A percentile compares a stretch with the other conserved stretches of the same genome.
Evolutionary conservation across 2,113 vertebrate genomes (phyloP).

Genomic region (Cervus canadensis): DNA sequence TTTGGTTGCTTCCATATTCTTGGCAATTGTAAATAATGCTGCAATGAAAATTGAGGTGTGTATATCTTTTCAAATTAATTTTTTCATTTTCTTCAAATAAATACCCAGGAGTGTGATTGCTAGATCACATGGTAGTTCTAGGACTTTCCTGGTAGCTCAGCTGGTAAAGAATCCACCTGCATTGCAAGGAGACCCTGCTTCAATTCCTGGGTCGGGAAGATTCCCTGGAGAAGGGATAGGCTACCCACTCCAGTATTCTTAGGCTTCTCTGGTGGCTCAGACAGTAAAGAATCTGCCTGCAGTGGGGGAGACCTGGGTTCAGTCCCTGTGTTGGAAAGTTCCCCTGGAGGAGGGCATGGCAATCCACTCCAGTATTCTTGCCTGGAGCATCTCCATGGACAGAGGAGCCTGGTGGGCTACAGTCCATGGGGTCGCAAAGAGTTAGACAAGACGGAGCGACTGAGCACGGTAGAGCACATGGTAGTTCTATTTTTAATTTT

Average conservation of each 20-base stretch:
- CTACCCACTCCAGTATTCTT: background rate
- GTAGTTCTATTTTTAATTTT: background rate
- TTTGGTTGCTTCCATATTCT: background rate
- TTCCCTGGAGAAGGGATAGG: background rate
- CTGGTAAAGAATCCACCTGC: background rate
- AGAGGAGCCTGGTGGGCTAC: background rate
- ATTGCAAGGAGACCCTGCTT: background rate
- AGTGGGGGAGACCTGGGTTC: background rate
- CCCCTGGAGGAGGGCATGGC: background rate
- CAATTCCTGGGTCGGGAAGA: background rate
- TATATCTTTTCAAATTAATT: background rate
- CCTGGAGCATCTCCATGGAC: background rate
- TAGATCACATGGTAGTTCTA: background rate
- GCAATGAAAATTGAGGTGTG: background rate
- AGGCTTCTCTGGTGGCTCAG: background rate
- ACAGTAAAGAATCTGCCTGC: background rate
- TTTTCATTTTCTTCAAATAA: background rate
- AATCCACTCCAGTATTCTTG: background rate
- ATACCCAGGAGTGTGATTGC: background rate
- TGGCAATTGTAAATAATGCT: background rate
- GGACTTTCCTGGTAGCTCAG: background rate
- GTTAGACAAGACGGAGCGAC: background rate
- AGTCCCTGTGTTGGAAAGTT: background rate
- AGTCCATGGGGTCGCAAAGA: background rate
- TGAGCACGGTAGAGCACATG: background rate